Conservation (phyloP, 23 tunicate genomes). For the Trididemnum nubilum region DNA sequence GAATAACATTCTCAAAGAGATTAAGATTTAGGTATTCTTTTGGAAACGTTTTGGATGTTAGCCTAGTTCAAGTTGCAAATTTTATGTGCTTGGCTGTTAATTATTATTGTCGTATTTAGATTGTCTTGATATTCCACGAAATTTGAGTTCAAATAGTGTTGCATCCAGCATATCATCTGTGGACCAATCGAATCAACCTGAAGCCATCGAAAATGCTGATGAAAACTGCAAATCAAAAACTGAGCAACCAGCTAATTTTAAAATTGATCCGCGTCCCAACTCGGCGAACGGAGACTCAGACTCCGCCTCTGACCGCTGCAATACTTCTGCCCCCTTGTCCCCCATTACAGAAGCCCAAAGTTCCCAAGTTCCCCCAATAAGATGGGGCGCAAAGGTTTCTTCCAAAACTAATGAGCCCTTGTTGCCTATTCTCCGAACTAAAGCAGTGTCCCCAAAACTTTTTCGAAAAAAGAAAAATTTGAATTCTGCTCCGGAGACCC, state of each 20-base stretch:
- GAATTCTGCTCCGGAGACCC: conserved; percentile 31
- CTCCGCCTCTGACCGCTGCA: not conserved
- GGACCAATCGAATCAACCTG: conserved; percentile 63
- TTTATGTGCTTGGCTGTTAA: not conserved
- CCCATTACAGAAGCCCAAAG: not conserved
- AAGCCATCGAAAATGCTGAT: not conserved
- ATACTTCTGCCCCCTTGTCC: not conserved
- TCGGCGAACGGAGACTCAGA: not conserved
- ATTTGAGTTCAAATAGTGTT: conserved; percentile 73
- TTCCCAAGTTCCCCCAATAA: not conserved
- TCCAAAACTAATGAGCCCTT: not conserved
- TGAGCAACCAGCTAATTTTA: not conserved
- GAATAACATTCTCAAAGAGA: no score
- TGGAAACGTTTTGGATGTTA: no score
- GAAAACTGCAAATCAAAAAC: not conserved
- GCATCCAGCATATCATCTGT: conserved; percentile 80
- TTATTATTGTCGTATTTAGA: not conserved
- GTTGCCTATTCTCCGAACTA: not conserved
- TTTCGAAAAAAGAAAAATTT: conserved; percentile 21
- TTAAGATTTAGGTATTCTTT: no score
- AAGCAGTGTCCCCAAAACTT: conserved; percentile 1
- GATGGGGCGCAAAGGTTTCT: not conserved
- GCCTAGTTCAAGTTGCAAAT: no score
- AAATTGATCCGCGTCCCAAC: not conserved
- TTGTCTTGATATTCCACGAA: conserved; percentile 85